Conservation (phyloP, 1,140 invertebrate genomes). For the Druon quercuslanigerum region DNA sequence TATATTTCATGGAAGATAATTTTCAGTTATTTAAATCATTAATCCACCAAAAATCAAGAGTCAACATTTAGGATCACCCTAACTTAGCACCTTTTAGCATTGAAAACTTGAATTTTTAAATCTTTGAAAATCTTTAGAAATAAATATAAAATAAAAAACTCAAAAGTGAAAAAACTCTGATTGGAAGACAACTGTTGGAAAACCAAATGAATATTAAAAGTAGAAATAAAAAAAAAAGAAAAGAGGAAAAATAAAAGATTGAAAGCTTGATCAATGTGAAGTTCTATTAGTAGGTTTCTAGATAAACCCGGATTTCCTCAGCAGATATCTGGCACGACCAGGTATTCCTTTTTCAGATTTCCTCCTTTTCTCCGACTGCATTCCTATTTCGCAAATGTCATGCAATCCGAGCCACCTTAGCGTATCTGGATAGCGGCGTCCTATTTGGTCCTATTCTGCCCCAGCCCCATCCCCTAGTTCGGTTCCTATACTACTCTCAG, state of each 20-base stretch:
- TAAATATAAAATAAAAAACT: too few species aligned
- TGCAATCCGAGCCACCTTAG: slow-evolving; percentile 22
- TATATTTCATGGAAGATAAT: too few species aligned
- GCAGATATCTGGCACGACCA: slow-evolving; percentile 23
- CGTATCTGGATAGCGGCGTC: background rate
- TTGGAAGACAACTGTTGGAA: too few species aligned
- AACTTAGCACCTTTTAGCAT: too few species aligned
- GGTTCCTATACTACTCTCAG: slow-evolving; percentile 3
- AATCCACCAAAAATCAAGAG: too few species aligned
- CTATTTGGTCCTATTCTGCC: background rate
- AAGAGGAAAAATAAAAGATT: slow-evolving; percentile 40
- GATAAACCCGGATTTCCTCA: slow-evolving; percentile 20
- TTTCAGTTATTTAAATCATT: too few species aligned
- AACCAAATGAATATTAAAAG: background rate
- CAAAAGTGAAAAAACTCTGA: too few species aligned
- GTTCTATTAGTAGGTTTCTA: slow-evolving; percentile 26
- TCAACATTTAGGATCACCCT: too few species aligned
- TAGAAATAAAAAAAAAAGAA: slow-evolving; percentile 14
- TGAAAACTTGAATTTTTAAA: too few species aligned
- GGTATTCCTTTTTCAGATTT: slow-evolving; percentile 30
- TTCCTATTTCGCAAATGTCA: slow-evolving; percentile 23
- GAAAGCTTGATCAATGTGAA: slow-evolving; percentile 58
- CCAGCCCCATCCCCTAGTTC: slow-evolving; percentile 2
- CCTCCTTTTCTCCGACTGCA: slow-evolving; percentile 8
- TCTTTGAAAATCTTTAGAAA: too few species aligned